phyloP scores from a whole-genome alignment of 2,888 invertebrate species.

The Notodromas monacha region DNA sequence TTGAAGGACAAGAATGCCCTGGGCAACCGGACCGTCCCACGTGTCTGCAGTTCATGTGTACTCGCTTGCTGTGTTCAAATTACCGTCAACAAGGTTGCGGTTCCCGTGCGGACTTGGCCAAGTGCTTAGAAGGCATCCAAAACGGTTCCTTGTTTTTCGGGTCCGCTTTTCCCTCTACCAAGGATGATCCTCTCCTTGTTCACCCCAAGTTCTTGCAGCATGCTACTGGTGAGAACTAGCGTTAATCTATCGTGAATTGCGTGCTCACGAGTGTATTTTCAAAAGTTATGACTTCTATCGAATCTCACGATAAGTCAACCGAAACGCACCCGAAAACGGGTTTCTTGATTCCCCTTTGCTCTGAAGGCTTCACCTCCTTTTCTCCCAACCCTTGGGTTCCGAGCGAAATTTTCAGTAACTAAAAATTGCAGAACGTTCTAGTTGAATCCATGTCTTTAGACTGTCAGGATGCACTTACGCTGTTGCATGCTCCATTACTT shows the following conservation, averaged over 20 bases:
- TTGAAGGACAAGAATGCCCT: not conserved
- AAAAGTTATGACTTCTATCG: not conserved
- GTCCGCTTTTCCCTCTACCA: conserved; percentile 37
- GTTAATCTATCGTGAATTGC: no score
- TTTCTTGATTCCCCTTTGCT: conserved; percentile 7
- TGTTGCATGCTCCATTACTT: no score
- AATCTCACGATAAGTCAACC: no score
- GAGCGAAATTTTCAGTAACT: no score
- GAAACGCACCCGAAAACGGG: not conserved
- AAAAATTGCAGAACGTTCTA: no score
- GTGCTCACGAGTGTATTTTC: not conserved
- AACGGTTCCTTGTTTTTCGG: conserved; percentile 36
- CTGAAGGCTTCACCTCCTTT: no score
- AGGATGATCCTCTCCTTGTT: conserved; percentile 35
- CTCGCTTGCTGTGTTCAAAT: conserved; percentile 36
- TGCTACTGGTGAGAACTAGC: conserved; percentile 16
- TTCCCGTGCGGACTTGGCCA: conserved; percentile 42
- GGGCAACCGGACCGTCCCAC: conserved; percentile 58
- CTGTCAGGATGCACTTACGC: no score
- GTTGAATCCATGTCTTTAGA: no score
- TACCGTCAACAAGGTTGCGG: conserved; percentile 21
- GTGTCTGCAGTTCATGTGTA: conserved; percentile 48
- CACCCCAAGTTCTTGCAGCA: conserved; percentile 50
- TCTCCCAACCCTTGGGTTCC: no score
- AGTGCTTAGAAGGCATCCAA: conserved; percentile 40